Evolutionary conservation across 1,140 invertebrate species (phyloP).

Genomic region (Bombus waltoni): DNA sequence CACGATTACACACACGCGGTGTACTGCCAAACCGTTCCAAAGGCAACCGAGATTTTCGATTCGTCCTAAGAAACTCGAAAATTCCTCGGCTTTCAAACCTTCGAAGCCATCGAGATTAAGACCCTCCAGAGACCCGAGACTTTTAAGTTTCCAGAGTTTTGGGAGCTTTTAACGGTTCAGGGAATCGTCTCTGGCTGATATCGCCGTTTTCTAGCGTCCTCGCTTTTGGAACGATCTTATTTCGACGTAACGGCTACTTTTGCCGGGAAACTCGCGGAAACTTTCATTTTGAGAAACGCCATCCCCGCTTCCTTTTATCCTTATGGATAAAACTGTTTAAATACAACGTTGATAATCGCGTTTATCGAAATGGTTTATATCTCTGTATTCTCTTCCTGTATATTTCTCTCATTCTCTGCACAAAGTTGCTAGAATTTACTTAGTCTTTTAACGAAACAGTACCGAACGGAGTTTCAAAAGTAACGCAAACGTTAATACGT

Average conservation of each 20-base stretch:
- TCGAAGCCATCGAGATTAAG: slow-evolving; percentile 25
- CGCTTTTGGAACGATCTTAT: slow-evolving; percentile 15
- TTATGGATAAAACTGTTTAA: background rate
- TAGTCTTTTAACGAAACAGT: background rate
- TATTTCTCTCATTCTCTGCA: background rate
- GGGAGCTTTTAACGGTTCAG: slow-evolving; percentile 22
- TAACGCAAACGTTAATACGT: background rate
- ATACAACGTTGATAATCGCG: background rate
- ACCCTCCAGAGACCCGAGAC: background rate
- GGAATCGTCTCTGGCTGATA: background rate
- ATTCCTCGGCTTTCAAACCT: slow-evolving; percentile 25
- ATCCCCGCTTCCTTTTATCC: background rate
- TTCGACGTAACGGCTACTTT: background rate
- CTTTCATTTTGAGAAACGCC: background rate
- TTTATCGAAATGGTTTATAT: background rate
- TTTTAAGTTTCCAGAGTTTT: background rate
- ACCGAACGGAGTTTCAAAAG: background rate
- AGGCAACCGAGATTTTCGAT: slow-evolving; percentile 38
- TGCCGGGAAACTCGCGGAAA: background rate
- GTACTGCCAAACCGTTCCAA: background rate
- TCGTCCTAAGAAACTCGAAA: slow-evolving; percentile 8
- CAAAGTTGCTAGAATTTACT: background rate
- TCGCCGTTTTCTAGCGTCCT: slow-evolving; percentile 7
- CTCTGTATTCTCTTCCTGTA: background rate
- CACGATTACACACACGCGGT: background rate